Conservation (phyloP, 2,888 invertebrate species). For the Drosophila helvetica region DNA sequence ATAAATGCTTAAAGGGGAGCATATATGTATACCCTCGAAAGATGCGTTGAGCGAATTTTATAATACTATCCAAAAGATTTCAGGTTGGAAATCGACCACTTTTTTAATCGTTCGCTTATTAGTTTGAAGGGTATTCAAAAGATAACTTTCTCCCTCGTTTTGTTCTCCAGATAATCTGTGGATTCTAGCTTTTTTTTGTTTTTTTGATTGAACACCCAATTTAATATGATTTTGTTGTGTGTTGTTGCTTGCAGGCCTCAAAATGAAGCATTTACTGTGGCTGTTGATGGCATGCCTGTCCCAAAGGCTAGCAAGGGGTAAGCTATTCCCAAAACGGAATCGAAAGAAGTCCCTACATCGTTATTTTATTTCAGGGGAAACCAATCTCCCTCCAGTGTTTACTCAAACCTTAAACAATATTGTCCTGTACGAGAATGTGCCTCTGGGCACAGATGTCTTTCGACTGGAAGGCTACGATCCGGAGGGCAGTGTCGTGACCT, state of each 20-base stretch:
- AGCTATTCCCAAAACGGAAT: conserved; percentile 1
- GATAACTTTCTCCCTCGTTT: conserved; percentile 29
- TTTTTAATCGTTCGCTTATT: not conserved
- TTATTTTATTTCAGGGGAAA: conserved; percentile 71
- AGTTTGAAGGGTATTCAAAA: not conserved
- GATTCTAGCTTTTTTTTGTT: conserved; percentile 40
- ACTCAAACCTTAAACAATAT: conserved; percentile 90
- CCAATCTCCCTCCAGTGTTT: conserved; percentile 90
- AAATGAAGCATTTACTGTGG: conserved; percentile 55
- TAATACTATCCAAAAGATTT: too few relatives aligned
- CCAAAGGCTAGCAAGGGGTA: conserved; percentile 50
- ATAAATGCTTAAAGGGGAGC: not conserved
- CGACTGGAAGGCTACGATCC: conserved; percentile 92
- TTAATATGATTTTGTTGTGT: conserved; percentile 34
- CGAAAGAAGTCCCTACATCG: not conserved
- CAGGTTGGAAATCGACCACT: too few relatives aligned
- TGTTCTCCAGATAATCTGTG: conserved; percentile 25
- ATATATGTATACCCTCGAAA: too few relatives aligned
- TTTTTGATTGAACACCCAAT: conserved; percentile 15
- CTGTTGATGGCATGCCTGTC: conserved; percentile 54
- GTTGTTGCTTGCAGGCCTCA: conserved; percentile 40
- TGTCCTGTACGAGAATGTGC: conserved; percentile 90
- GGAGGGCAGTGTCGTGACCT: conserved; percentile 89
- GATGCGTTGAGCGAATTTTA: too few relatives aligned
- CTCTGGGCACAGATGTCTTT: conserved; percentile 91